These are phyloP conservation scores for Scaptomyza hsui DNA, from an alignment of 1,140 invertebrate genomes.

Conservation along the genomic window DNA sequence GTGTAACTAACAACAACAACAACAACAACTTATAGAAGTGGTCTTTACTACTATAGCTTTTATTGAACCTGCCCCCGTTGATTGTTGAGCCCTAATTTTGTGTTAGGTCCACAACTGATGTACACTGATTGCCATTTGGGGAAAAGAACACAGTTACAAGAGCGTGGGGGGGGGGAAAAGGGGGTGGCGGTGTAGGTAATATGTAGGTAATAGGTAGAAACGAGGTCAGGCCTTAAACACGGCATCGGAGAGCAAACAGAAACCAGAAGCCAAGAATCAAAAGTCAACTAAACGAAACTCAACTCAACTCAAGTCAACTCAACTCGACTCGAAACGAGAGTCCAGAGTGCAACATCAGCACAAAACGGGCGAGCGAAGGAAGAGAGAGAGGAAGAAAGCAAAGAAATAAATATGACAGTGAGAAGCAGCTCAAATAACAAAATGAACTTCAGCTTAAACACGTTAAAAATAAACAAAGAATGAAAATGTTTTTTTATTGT, in stretches of 20 bases:
- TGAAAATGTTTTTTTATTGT: no score
- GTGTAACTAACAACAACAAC: conserved; percentile 12
- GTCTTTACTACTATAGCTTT: neutral
- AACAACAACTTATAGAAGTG: neutral
- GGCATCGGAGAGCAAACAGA: conserved; percentile 24
- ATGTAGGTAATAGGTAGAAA: conserved; percentile 9
- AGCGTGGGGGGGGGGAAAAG: neutral
- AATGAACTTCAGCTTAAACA: conserved; percentile 73
- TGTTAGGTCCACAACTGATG: conserved; percentile 19
- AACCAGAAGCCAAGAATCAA: conserved; percentile 12
- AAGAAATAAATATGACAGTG: conserved; percentile 12
- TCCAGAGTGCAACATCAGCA: conserved; percentile 30
- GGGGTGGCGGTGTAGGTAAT: no score
- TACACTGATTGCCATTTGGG: conserved; percentile 37
- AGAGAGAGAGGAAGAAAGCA: neutral
- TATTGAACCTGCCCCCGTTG: conserved; percentile 9
- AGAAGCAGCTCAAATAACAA: conserved; percentile 28
- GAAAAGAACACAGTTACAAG: conserved; percentile 1
- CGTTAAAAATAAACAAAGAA: conserved; percentile 68
- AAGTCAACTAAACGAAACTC: conserved; percentile 3
- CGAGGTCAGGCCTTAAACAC: conserved; percentile 25
- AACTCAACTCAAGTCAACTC: no score
- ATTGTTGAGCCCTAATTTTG: conserved; percentile 41
- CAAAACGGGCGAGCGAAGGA: conserved; percentile 2
- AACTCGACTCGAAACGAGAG: conserved; percentile 1